Evolutionary conservation across 2,888 invertebrate genomes (phyloP).

Genomic region (Lasius platythorax): DNA sequence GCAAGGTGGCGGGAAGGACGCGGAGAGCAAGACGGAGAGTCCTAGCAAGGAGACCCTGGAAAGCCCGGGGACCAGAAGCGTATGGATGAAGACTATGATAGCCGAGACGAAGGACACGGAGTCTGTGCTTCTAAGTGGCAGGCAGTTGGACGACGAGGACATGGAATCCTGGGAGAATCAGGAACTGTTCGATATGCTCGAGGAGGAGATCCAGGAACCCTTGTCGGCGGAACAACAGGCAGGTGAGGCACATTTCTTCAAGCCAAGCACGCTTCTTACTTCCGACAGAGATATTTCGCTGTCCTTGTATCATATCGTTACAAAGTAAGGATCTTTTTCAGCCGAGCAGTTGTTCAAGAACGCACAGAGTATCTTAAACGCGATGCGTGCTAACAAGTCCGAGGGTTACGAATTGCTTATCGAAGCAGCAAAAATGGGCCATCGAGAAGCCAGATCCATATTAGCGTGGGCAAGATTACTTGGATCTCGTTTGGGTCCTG

Average conservation of each 20-base stretch:
- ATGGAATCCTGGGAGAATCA: conserved; percentile 71
- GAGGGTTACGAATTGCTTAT: conserved; percentile 92
- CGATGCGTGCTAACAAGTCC: conserved; percentile 90
- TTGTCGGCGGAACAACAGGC: conserved; percentile 90
- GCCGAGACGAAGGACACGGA: conserved; percentile 72
- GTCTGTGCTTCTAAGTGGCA: conserved; percentile 63
- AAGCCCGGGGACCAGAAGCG: conserved; percentile 62
- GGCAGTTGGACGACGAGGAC: conserved; percentile 67
- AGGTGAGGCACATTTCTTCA: conserved; percentile 86
- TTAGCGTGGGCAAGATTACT: conserved; percentile 96
- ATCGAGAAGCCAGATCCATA: conserved; percentile 93
- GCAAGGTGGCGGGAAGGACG: conserved; percentile 65
- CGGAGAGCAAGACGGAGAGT: conserved; percentile 63
- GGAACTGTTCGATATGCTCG: conserved; percentile 81
- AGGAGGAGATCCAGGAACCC: conserved; percentile 87
- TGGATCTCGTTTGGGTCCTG: conserved; percentile 90
- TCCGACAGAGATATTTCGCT: not conserved
- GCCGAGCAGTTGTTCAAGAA: conserved; percentile 92
- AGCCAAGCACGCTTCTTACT: not conserved
- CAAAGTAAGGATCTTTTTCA: conserved; percentile 81
- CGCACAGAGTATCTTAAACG: conserved; percentile 91
- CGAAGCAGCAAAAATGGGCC: conserved; percentile 93
- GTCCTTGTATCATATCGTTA: not conserved
- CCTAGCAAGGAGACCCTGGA: conserved; percentile 61
- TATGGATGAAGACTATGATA: conserved; percentile 76